Conservation (phyloP, 2,888 invertebrate species). For the Lasioglossum morio region DNA sequence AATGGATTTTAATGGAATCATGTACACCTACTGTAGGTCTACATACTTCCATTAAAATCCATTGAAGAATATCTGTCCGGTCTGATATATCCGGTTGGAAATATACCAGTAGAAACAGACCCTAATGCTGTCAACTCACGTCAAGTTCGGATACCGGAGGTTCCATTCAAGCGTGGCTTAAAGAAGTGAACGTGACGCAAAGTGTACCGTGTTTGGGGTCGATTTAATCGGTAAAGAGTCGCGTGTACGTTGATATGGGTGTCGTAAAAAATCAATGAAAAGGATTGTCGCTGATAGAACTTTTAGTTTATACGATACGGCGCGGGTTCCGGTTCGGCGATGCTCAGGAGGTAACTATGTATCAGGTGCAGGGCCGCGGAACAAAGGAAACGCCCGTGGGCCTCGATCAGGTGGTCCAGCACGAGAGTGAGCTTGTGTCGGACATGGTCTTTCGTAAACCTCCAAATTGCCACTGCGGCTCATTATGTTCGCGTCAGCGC, state of each 20-base stretch:
- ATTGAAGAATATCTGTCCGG: no score
- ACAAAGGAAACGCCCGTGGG: constrained; percentile 62
- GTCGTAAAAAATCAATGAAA: background rate
- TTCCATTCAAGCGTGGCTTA: background rate
- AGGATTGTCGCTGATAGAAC: background rate
- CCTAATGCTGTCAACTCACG: background rate
- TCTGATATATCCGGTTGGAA: no score
- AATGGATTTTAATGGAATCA: no score
- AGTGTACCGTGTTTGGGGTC: background rate
- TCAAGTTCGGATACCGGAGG: background rate
- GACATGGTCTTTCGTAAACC: constrained; percentile 51
- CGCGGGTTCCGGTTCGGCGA: background rate
- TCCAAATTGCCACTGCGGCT: constrained; percentile 79
- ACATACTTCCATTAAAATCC: no score
- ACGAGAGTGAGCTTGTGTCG: constrained; percentile 57
- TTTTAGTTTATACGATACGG: background rate
- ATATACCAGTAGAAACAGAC: no score
- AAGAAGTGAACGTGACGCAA: background rate
- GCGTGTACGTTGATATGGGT: background rate
- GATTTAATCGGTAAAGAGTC: background rate
- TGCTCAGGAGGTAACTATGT: background rate
- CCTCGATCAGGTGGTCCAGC: constrained; percentile 75
- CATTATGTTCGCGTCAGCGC: constrained; percentile 80
- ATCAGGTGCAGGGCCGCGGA: constrained; percentile 35
- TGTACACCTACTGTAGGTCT: no score